These are phyloP conservation scores for Brachionus calyciflorus DNA, from an alignment of 1,140 invertebrate species.

Conservation along the genomic window DNA sequence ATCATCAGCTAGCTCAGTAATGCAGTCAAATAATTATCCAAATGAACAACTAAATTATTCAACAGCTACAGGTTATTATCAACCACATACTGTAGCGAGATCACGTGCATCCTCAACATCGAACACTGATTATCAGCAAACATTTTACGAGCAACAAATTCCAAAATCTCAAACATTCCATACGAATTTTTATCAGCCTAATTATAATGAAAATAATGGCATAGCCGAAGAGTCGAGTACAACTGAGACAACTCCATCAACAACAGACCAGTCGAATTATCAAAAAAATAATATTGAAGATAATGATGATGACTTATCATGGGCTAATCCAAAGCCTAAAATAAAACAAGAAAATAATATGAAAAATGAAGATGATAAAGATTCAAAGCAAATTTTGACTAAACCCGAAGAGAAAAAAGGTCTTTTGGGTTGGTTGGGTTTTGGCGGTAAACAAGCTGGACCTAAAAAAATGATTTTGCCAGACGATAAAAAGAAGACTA, in stretches of 20 bases:
- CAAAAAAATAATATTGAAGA: neutral
- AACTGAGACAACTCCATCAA: neutral
- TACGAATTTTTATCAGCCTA: neutral
- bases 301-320: neutral
- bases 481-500: slow-evolving; percentile 40
- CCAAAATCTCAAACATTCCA: slow-evolving; percentile 5
- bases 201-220: neutral
- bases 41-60: neutral
- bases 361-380: neutral
- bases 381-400: neutral
- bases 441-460: neutral
- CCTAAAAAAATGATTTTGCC: slow-evolving; percentile 43
- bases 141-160: neutral
- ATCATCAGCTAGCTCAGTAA: neutral
- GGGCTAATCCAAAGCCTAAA: neutral
- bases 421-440: neutral
- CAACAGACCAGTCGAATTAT: too few relatives aligned
- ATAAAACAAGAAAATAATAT: neutral
- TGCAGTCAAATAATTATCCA: neutral
- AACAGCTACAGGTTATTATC: neutral
- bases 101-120: neutral
- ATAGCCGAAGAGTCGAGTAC: neutral
- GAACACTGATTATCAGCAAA: neutral
- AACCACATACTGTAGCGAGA: neutral
- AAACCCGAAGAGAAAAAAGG: neutral